Conservation (phyloP, 2,113 vertebrate species). For the Equus quagga region DNA sequence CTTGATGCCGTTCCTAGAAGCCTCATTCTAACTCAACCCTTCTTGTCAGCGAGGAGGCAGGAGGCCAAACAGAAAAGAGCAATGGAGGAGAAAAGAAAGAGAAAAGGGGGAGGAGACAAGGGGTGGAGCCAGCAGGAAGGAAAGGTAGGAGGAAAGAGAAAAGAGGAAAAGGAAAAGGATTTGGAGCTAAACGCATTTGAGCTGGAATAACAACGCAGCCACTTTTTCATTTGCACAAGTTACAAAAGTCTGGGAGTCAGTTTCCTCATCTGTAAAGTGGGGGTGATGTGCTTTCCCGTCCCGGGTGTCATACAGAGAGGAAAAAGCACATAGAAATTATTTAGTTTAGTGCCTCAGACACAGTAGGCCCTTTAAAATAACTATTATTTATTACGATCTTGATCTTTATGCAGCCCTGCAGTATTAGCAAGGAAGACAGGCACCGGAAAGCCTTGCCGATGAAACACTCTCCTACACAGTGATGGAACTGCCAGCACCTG, state of each 20-base stretch:
- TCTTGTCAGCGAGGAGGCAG: background rate
- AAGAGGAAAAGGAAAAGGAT: background rate
- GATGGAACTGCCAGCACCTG: background rate
- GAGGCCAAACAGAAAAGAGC: background rate
- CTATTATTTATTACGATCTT: background rate
- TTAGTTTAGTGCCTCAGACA: background rate
- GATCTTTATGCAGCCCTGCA: background rate
- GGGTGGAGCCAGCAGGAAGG: background rate
- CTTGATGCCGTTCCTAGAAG: background rate
- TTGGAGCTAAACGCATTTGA: background rate
- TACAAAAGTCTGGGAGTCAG: background rate
- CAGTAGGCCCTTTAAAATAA: background rate
- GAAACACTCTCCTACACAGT: background rate
- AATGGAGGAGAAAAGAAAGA: background rate
- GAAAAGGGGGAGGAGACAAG: background rate
- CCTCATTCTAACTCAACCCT: background rate
- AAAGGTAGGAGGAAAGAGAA: background rate
- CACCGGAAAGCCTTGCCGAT: background rate
- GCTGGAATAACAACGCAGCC: background rate
- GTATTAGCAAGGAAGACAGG: background rate
- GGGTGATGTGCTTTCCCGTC: background rate
- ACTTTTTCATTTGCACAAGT: background rate
- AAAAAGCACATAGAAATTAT: background rate
- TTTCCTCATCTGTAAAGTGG: background rate
- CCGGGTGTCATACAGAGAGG: background rate